Base-by-base conservation (phyloP, 2,888 invertebrate species). In the Polietes domitor region DNA sequence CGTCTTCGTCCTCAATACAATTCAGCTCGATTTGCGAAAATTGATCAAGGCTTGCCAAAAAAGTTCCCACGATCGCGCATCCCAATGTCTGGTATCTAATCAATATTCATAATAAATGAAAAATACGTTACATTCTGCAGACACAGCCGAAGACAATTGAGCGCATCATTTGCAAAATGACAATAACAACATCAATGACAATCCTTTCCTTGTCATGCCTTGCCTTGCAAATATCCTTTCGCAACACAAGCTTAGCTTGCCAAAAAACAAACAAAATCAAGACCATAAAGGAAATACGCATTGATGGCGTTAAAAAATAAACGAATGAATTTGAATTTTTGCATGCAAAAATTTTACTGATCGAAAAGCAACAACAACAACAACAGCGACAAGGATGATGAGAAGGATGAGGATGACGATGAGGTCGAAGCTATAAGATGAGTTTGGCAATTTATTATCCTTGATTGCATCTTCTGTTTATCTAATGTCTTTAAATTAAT, bases 401-500 rank as follows among this genome's bases (percentile, higher is more conserved):
- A 55, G 10, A 7, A 17, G 26, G 17, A 17, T n/a, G 47, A 28
- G 58, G 76, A 74, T 72, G 86, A 77, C 41, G 37, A 50, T 26
- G 26, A 37, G 21, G 21, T 9, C 24, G 19, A 32, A 12, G 17
- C 50, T 37, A 53, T 68, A 68, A n/a, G 58, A 76, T 82, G 83
- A 82, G 83, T 81, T 85, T 86, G 84, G 84, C 86, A 87, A 86
- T 88, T 87, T 87, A 89, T 90, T 89, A 90, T 90, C 89, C 89
- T 88, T 89, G 91, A 90, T 90, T 90, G 90, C 90, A 90, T 90
- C 90, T 89, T 90, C 90, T 85, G 83, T 86, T 84, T 84, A 84
- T 84, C 84, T 84, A 84, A 84, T 84, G 81, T 75, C 84, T 84
- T 78, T 78, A 32, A 77, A 68, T 77, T 68, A 47, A 68, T 68